Base-by-base conservation (phyloP, 2,888 invertebrate species). In the Pseudoips prasinana region DNA sequence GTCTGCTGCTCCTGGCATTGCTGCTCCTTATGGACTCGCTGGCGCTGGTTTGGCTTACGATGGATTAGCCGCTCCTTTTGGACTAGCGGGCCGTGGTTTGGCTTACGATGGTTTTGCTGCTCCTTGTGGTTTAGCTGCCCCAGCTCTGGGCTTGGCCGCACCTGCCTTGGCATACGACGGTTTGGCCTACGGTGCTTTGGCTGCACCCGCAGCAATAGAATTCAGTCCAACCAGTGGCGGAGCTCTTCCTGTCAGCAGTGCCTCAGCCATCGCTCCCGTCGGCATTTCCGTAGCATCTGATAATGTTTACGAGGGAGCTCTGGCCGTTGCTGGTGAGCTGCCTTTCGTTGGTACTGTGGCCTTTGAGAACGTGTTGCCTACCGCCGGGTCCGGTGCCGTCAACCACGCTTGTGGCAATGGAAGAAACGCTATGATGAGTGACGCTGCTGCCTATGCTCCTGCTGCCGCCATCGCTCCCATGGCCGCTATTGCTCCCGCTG, bases 241-340 rank as follows among this genome's bases (percentile, higher is more conserved):
- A 39, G 64, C 18, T 31, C 46, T 39, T 4, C 33, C 39, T 5
- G 52, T 68, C 2, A 37, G 58, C 40, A 71, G 70, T 34, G 28
- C 46, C 2, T 71, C 73, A 3, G 58, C 66, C n/a, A 36, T 56
- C 22, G 32, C 62, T 1, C 68, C 71, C 8, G 53, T 46, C 10
- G 73, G 74, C 4, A 57, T 76, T 8, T 53, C 61, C 3, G 55
- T 73, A 18, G 37, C 53, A 1, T 69, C 73, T 25, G 72, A 69
- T 22, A 41, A 36, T 22, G 8, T 10, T 7, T 47, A 41, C 17
- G 39, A 39, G 8, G 43, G 46, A 23, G 7, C 9, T 10, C 7
- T 44, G 17, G 8, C 23, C 8, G 28, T 31, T 1, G 43, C 8
- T 24, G 49, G 51, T 22, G 47, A 44, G 30, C 30, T 38, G 36